These are phyloP conservation scores for Syngnathus scovelli DNA, from an alignment of 2,113 vertebrate species.

Conservation along the genomic window DNA sequence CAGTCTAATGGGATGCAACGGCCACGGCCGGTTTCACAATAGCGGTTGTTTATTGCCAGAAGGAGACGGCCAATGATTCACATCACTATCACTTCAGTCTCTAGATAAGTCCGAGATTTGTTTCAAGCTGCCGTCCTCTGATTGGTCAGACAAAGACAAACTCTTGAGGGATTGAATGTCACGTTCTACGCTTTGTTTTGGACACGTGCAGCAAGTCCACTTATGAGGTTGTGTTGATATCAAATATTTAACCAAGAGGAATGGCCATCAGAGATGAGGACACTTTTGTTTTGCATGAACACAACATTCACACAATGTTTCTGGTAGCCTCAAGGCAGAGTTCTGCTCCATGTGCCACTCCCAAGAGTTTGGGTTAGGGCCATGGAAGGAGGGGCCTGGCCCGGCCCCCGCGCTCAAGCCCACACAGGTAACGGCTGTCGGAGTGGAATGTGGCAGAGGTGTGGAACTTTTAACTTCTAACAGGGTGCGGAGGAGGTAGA, in stretches of 20 bases:
- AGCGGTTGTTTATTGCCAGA: not conserved
- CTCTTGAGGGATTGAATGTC: conserved; percentile 17
- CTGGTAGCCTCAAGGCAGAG: conserved; percentile 50
- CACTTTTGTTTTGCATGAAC: conserved; percentile 31
- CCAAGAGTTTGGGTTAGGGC: conserved; percentile 49
- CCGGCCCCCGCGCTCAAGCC: conserved; percentile 52
- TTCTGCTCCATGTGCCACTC: conserved; percentile 54
- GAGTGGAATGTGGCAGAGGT: conserved; percentile 60
- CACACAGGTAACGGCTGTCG: conserved; percentile 62
- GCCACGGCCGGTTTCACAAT: not conserved
- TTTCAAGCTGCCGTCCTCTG: too few species aligned
- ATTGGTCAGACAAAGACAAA: too few species aligned
- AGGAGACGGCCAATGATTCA: not conserved
- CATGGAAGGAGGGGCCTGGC: conserved; percentile 37
- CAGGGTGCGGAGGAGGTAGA: conserved; percentile 39
- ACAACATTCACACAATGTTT: conserved; percentile 44
- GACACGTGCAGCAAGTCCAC: not conserved
- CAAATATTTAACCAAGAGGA: conserved; percentile 23
- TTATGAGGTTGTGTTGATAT: not conserved
- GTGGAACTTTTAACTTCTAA: conserved; percentile 39
- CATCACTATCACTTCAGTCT: not conserved
- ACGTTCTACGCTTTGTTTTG: conserved; percentile 10
- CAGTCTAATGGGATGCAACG: not conserved
- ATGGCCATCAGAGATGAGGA: conserved; percentile 21
- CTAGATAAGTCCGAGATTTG: not conserved